Conservation (phyloP, 2,113 vertebrate genomes). For the Gymnarchus niloticus region DNA sequence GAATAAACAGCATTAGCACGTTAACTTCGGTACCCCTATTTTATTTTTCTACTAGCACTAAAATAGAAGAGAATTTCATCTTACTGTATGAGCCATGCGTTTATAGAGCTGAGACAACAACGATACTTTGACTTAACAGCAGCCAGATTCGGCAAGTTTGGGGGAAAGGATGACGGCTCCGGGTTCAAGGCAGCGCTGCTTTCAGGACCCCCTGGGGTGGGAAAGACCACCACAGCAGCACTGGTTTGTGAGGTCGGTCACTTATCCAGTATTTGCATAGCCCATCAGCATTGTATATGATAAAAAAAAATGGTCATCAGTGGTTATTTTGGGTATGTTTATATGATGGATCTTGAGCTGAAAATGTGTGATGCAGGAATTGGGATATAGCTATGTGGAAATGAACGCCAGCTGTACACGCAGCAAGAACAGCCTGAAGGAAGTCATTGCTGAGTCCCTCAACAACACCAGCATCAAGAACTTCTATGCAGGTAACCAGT, state of each 20-base stretch:
- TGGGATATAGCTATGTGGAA: slow-evolving; percentile 91
- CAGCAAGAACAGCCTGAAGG: slow-evolving; percentile 87
- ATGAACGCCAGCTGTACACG: slow-evolving; percentile 93
- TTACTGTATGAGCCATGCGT: too few species aligned
- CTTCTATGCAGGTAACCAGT: slow-evolving; percentile 77
- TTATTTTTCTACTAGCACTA: too few species aligned
- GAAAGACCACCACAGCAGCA: slow-evolving; percentile 94
- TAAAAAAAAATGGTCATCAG: neutral
- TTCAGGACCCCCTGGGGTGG: slow-evolving; percentile 92
- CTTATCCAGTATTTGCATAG: neutral
- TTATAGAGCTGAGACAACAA: too few species aligned
- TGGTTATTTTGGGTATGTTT: neutral
- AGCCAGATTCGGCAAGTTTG: slow-evolving; percentile 68
- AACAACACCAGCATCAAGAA: slow-evolving; percentile 92
- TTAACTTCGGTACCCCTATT: too few species aligned
- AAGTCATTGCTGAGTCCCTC: slow-evolving; percentile 80
- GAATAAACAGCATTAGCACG: too few species aligned
- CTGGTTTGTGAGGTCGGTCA: slow-evolving; percentile 84
- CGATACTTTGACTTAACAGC: too few species aligned
- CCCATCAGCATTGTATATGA: neutral
- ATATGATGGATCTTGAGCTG: neutral
- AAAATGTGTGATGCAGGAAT: slow-evolving; percentile 64
- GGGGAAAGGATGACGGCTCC: slow-evolving; percentile 77
- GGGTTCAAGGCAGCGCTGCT: slow-evolving; percentile 84
- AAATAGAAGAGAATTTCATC: too few species aligned